Conservation (phyloP, 2,888 invertebrate species). For the Morpho helenor region DNA sequence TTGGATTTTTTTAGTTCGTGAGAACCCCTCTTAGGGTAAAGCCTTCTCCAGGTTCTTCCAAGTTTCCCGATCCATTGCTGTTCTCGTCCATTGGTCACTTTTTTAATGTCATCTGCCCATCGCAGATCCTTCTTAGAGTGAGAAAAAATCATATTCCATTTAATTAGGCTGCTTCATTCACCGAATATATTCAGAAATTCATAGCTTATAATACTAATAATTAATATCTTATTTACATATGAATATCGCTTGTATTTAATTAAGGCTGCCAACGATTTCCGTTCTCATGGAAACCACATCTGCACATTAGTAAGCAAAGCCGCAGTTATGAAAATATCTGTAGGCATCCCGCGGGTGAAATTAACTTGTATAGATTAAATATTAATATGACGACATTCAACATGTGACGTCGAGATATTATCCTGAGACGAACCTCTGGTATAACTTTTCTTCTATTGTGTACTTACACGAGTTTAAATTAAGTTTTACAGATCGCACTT, state of each 20-base stretch:
- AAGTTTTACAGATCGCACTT: no score
- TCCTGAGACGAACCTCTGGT: no score
- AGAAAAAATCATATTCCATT: neutral
- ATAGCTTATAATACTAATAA: neutral
- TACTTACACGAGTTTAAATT: no score
- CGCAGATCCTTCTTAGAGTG: no score
- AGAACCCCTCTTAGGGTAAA: no score
- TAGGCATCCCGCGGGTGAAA: slow-evolving; percentile 29
- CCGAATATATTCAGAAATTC: no score
- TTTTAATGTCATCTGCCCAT: no score
- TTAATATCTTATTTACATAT: slow-evolving; percentile 19
- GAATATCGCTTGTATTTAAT: slow-evolving; percentile 21
- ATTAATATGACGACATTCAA: slow-evolving; percentile 32
- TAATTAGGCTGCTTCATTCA: no score
- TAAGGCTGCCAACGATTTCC: slow-evolving; percentile 21
- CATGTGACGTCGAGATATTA: slow-evolving; percentile 26
- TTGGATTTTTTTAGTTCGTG: no score
- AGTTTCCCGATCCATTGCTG: no score
- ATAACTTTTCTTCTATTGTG: slow-evolving; percentile 15
- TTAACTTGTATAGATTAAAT: slow-evolving; percentile 37
- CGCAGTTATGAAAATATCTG: slow-evolving; percentile 31
- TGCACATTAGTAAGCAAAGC: slow-evolving; percentile 26
- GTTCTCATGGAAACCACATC: slow-evolving; percentile 21
- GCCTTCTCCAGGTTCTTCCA: no score
- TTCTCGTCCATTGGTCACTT: no score